These are phyloP conservation scores for Melanotaenia parkinsoni DNA, from an alignment of 2,797 vertebrate species.

Conservation along the genomic window DNA sequence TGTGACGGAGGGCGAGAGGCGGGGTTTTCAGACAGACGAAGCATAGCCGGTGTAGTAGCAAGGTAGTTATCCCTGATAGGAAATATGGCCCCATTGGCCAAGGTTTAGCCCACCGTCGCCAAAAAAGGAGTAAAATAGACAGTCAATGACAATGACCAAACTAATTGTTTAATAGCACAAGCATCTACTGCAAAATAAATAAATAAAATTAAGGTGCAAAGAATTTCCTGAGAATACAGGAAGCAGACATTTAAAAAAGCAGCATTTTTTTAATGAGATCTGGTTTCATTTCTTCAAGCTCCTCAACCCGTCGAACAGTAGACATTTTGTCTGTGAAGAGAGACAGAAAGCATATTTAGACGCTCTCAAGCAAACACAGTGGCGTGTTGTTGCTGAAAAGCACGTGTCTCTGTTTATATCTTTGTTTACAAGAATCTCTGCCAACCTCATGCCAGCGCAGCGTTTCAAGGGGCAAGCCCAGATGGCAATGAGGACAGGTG, in stretches of 20 bases:
- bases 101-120: too few species aligned
- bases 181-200: constrained; percentile 3
- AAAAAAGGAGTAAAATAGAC: too few species aligned
- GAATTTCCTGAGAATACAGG: constrained; percentile 15
- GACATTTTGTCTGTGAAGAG: constrained; percentile 84
- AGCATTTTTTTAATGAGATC: neutral
- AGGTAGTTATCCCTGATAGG: too few species aligned
- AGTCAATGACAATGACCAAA: constrained; percentile 11
- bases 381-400: constrained; percentile 1
- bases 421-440: constrained; percentile 13
- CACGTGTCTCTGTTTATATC: constrained; percentile 38
- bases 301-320: constrained; percentile 73
- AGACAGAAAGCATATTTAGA: constrained; percentile 38
- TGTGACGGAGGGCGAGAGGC: too few species aligned
- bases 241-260: neutral
- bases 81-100: too few species aligned
- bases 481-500: constrained; percentile 83
- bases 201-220: neutral
- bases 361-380: neutral
- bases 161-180: constrained; percentile 16
- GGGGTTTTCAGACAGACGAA: too few species aligned
- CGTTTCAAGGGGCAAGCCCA: constrained; percentile 77
- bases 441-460: constrained; percentile 83
- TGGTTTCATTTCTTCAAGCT: constrained; percentile 60
- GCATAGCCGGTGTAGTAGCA: too few species aligned